Evolutionary conservation across 2,113 vertebrate species (phyloP), one percentile per base, ranked within the genome.

Genomic region (Elaphurus davidianus): DNA sequence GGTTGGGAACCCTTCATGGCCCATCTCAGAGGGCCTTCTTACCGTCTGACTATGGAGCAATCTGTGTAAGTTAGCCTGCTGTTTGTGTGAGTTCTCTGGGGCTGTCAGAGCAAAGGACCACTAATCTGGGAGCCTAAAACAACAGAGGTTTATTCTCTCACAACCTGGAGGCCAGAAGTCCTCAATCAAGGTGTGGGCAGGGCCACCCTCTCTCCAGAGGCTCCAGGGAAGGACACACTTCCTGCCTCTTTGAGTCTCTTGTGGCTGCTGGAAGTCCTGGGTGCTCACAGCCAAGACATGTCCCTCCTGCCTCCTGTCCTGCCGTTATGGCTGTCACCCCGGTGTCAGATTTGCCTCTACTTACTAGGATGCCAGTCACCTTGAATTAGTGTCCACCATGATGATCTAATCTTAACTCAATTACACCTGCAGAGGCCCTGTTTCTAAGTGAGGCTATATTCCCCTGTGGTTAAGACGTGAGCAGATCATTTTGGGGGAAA

Each of bases 401-500:
- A 28, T 11, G 84, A 54, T 45, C 11, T 47, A 23, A 67, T 30
- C 19, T 78, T 64, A 67, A 81, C 43, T 16, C 6, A 28, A 0
- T 81, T 21, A 55, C 13, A 17, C 64, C 55, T 88, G 40, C 45
- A 27, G 59, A 88, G 64, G 43, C 28, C 17, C 17, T 9, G 0
- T 60, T 89, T 85, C 57, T 79, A 88, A 33, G 57, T 45, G 25
- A 88, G 50, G 47, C 52, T 23, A 15, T 16, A 3, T 57, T 28
- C 45, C 57, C 54, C 10, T 50, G 47, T 55, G 78, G 47, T 28
- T 10, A 13, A 43, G n/a, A 40, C 8, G 15, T n/a, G 50, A 36
- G 4, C 23, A 0, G 7, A 9, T 11, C 21, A 12, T 43, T 23
- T 16, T 19, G 5, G 30, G 52, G 11, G 50, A 7, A 5, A 0